Percentiles rank a stretch among this genome's conserved stretches.
Evolutionary conservation across 2,888 invertebrate genomes (phyloP).

Genomic region (Gortyna flavago): DNA sequence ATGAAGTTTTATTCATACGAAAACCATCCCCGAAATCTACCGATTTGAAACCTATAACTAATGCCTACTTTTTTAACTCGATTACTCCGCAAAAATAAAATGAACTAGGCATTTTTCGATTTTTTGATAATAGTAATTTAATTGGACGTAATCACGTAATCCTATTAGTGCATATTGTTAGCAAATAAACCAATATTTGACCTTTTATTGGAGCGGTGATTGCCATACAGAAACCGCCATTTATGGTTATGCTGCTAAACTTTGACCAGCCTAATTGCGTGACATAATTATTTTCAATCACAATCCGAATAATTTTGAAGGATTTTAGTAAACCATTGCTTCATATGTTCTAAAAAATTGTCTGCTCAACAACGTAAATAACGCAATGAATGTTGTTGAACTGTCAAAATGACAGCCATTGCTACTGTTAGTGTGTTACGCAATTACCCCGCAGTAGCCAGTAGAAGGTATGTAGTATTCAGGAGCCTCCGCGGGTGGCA

Average conservation of each 20-base stretch:
- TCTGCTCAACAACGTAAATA: too few relatives aligned
- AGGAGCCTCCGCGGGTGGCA: background rate
- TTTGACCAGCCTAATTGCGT: background rate
- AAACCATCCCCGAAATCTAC: background rate
- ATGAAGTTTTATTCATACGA: background rate
- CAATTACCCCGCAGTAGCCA: background rate
- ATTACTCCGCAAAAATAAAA: background rate
- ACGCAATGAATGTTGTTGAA: too few relatives aligned
- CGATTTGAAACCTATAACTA: background rate
- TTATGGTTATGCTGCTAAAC: background rate
- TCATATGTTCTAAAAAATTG: background rate
- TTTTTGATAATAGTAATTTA: background rate
- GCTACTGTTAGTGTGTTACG: too few relatives aligned
- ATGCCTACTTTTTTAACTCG: background rate
- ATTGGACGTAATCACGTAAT: background rate
- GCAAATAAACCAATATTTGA: background rate
- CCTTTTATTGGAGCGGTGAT: background rate
- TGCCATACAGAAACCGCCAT: background rate
- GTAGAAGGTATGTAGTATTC: background rate
- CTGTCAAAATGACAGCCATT: too few relatives aligned
- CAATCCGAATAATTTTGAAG: too few relatives aligned
- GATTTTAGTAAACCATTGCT: too few relatives aligned
- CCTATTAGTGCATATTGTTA: too few relatives aligned
- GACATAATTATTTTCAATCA: too few relatives aligned
- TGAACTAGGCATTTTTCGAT: too few relatives aligned